These are phyloP conservation scores for Tryphoninae sp. DNA, from an alignment of 2,888 invertebrate genomes.

Conservation along the genomic window DNA sequence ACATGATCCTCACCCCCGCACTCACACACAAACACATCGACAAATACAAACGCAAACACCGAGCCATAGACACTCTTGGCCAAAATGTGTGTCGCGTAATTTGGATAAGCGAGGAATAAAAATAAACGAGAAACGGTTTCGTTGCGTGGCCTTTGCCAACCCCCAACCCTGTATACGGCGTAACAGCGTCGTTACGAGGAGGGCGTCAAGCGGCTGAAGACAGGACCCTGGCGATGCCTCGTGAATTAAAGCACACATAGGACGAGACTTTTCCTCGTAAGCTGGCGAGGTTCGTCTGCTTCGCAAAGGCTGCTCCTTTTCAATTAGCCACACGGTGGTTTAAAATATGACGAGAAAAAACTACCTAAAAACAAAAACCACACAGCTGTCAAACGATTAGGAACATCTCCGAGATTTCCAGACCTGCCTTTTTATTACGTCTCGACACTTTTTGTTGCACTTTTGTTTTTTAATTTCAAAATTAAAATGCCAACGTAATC, in stretches of 20 bases:
- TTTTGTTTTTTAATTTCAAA: too few relatives aligned
- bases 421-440: too few relatives aligned
- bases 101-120: constrained; percentile 60
- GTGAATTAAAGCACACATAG: constrained; percentile 53
- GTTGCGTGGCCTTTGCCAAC: constrained; percentile 51
- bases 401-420: too few relatives aligned
- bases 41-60: background rate
- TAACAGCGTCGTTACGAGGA: constrained; percentile 57
- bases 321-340: constrained; percentile 57
- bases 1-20: background rate
- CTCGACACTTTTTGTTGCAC: too few relatives aligned
- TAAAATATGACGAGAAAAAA: background rate
- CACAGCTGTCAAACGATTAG: constrained; percentile 17
- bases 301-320: constrained; percentile 47
- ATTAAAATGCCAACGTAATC: too few relatives aligned
- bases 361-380: constrained; percentile 5
- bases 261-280: background rate
- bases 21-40: background rate
- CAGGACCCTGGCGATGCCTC: constrained; percentile 35
- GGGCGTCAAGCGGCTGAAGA: constrained; percentile 42
- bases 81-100: constrained; percentile 47
- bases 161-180: constrained; percentile 1
- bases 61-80: constrained; percentile 21
- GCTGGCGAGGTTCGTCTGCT: constrained; percentile 11
- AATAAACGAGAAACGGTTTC: constrained; percentile 46